Evolutionary conservation across 2,113 vertebrate species (phyloP).

Genomic region (Syngnathus floridae): DNA sequence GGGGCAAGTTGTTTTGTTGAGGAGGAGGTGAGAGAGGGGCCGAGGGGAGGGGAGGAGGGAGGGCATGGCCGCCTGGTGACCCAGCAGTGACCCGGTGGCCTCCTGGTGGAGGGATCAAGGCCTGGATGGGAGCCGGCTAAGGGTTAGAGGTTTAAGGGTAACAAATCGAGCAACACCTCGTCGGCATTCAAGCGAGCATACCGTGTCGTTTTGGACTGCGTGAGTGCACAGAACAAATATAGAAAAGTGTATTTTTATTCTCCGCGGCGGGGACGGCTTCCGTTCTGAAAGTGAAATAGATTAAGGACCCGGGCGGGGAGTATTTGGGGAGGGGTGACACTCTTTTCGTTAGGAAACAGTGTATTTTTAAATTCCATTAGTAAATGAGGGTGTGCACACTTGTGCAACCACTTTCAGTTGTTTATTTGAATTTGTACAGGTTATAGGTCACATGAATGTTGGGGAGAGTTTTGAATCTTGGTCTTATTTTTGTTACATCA

Average conservation of each 20-base stretch:
- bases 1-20: conserved; percentile 77
- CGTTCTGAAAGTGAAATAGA: neutral
- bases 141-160: conserved; percentile 72
- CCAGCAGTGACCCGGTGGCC: conserved; percentile 71
- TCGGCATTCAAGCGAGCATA: conserved; percentile 62
- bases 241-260: conserved; percentile 37
- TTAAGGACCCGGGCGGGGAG: neutral
- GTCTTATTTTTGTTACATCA: too few species aligned
- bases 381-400: too few species aligned
- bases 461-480: too few species aligned
- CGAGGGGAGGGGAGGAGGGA: conserved; percentile 59
- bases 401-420: too few species aligned
- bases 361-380: neutral
- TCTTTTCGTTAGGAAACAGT: neutral
- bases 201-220: conserved; percentile 37
- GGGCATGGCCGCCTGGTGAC: conserved; percentile 73
- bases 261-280: conserved; percentile 8
- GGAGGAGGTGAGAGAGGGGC: conserved; percentile 38
- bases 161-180: conserved; percentile 75
- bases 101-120: conserved; percentile 67
- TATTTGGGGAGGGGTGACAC: neutral
- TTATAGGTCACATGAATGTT: too few species aligned
- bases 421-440: too few species aligned
- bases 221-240: conserved; percentile 38
- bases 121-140: conserved; percentile 63